Conservation (phyloP, 1,140 invertebrate genomes). For the Magallana gigas region DNA sequence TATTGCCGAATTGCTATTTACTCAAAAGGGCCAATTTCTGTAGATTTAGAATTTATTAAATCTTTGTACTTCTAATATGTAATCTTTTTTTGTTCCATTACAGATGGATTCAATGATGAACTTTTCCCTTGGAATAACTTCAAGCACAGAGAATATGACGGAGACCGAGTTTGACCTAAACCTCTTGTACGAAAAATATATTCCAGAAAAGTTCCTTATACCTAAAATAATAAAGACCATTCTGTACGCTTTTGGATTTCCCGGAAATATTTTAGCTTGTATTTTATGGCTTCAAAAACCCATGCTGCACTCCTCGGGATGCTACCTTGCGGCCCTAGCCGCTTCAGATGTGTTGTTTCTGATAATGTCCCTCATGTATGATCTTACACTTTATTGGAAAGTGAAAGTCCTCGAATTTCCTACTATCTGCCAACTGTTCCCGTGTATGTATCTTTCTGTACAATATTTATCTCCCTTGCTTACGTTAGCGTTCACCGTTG, state of each 20-base stretch:
- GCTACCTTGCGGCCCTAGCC: slow-evolving; percentile 77
- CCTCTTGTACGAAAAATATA: slow-evolving; percentile 58
- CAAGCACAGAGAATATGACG: background rate
- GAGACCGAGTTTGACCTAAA: background rate
- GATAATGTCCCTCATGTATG: slow-evolving; percentile 71
- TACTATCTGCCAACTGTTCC: slow-evolving; percentile 72
- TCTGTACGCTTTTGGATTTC: slow-evolving; percentile 75
- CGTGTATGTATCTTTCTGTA: slow-evolving; percentile 70
- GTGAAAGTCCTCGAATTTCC: slow-evolving; percentile 65
- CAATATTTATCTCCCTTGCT: slow-evolving; percentile 77
- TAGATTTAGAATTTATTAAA: too few relatives aligned
- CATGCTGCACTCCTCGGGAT: slow-evolving; percentile 77
- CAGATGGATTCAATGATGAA: slow-evolving; percentile 1
- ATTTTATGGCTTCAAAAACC: slow-evolving; percentile 76
- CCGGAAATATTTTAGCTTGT: slow-evolving; percentile 76
- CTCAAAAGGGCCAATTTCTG: too few relatives aligned
- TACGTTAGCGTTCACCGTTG: slow-evolving; percentile 90
- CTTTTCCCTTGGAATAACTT: background rate
- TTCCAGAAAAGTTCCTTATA: slow-evolving; percentile 56
- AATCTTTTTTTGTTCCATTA: background rate
- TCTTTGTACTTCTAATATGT: too few relatives aligned
- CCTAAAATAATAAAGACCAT: slow-evolving; percentile 65
- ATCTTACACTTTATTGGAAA: slow-evolving; percentile 73
- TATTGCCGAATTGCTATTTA: too few relatives aligned
- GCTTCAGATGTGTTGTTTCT: slow-evolving; percentile 76